Conservation (phyloP, 2,113 vertebrate species). For the Copsychus sechellarum region DNA sequence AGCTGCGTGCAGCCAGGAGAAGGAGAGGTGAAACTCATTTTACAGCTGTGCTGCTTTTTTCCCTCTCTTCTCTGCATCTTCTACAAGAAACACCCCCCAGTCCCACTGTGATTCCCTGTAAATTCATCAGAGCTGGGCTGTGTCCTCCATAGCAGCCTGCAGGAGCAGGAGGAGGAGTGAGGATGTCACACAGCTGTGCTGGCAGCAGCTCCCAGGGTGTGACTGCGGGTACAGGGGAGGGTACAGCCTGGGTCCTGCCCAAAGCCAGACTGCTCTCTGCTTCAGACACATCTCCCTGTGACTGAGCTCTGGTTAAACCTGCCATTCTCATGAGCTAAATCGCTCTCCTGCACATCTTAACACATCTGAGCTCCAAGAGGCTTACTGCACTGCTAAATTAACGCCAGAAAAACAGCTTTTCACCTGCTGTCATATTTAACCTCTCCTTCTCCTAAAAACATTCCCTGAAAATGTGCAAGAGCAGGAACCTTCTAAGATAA, state of each 20-base stretch:
- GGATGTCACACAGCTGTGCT: not conserved
- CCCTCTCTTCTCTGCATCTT: not conserved
- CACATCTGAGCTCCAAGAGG: not conserved
- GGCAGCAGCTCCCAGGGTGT: not conserved
- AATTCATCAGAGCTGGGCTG: not conserved
- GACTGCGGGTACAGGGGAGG: not conserved
- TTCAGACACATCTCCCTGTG: not conserved
- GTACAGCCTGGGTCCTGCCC: not conserved
- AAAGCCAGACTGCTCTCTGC: fast-evolving
- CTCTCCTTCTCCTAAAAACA: not conserved
- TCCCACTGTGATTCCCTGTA: not conserved
- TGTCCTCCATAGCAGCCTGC: not conserved
- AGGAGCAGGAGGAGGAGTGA: not conserved
- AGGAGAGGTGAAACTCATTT: not conserved
- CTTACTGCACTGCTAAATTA: not conserved
- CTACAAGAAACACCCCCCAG: fast-evolving
- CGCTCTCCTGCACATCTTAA: not conserved
- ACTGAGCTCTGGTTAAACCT: not conserved
- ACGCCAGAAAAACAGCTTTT: not conserved
- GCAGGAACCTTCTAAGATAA: not conserved
- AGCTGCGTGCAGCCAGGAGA: not conserved
- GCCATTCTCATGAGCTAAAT: not conserved
- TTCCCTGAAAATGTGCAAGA: not conserved
- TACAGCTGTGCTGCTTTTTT: not conserved
- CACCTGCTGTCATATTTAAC: not conserved